Conservation (phyloP, 2,888 invertebrate genomes). For the Sminthurides aquaticus region DNA sequence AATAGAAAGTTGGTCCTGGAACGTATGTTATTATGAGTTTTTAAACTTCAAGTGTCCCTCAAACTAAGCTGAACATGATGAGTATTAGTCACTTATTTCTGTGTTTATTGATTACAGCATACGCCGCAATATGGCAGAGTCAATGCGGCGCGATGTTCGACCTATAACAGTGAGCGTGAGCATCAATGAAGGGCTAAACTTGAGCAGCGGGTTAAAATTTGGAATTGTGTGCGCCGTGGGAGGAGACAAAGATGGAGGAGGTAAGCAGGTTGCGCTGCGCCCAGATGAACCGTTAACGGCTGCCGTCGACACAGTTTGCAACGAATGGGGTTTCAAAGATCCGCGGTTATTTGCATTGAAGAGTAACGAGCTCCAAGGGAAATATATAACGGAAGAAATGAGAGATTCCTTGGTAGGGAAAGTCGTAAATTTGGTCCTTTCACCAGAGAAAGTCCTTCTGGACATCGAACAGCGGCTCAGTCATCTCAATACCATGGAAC, state of each 20-base stretch:
- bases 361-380: constrained; percentile 61
- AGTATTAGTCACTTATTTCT: too few relatives aligned
- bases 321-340: constrained; percentile 74
- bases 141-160: too few relatives aligned
- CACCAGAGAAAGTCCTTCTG: constrained; percentile 48
- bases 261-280: constrained; percentile 27
- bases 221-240: not conserved
- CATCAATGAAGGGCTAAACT: too few relatives aligned
- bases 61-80: too few relatives aligned
- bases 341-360: constrained; percentile 81
- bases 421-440: constrained; percentile 40
- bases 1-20: too few relatives aligned
- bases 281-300: constrained; percentile 68
- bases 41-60: too few relatives aligned
- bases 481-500: constrained; percentile 43
- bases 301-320: constrained; percentile 78
- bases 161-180: too few relatives aligned
- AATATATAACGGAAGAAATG: constrained; percentile 39
- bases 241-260: constrained; percentile 13
- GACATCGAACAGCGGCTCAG: constrained; percentile 47
- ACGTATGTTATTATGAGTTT: too few relatives aligned
- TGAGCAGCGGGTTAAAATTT: too few relatives aligned
- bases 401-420: constrained; percentile 39
- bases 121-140: too few relatives aligned
- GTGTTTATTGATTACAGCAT: too few relatives aligned